Percentiles rank a stretch among this genome's conserved stretches.
These are phyloP conservation scores for Scaptomyza pallida DNA, from an alignment of 1,140 invertebrate species.

Conservation along the genomic window DNA sequence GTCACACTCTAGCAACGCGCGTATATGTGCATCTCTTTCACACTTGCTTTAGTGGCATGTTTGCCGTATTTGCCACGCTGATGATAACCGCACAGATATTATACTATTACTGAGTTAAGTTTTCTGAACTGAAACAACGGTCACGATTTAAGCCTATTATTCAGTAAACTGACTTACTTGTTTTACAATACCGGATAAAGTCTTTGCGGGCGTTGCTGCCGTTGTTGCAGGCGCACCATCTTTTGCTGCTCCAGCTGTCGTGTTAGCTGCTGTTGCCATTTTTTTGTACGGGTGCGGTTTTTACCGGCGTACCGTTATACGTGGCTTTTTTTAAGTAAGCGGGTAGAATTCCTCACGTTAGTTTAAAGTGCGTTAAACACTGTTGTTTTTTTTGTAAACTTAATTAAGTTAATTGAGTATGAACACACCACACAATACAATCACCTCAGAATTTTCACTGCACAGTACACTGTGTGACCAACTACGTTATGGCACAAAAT, in stretches of 20 bases:
- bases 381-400: constrained; percentile 51
- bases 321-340: constrained; percentile 52
- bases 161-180: constrained; percentile 73
- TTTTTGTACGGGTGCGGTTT: constrained; percentile 62
- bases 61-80: constrained; percentile 70
- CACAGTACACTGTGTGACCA: constrained; percentile 37
- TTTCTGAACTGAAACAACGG: not conserved
- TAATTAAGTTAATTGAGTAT: constrained; percentile 79
- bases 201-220: constrained; percentile 61
- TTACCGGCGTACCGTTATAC: constrained; percentile 62
- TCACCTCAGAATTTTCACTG: constrained; percentile 67
- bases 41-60: constrained; percentile 61
- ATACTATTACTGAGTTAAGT: not conserved
- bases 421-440: constrained; percentile 68
- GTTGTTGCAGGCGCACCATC: constrained; percentile 59
- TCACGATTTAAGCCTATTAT: not conserved
- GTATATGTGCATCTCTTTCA: constrained; percentile 68
- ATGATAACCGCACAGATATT: constrained; percentile 47
- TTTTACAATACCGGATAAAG: constrained; percentile 76
- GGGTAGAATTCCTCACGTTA: constrained; percentile 48
- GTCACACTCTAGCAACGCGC: constrained; percentile 59
- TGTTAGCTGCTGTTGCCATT: constrained; percentile 81
- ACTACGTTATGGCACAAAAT: constrained; percentile 4
- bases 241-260: constrained; percentile 79
- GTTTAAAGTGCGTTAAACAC: constrained; percentile 63